Evolutionary conservation across 1,140 invertebrate species (phyloP).

Genomic region (Drosophila parabipectinata): DNA sequence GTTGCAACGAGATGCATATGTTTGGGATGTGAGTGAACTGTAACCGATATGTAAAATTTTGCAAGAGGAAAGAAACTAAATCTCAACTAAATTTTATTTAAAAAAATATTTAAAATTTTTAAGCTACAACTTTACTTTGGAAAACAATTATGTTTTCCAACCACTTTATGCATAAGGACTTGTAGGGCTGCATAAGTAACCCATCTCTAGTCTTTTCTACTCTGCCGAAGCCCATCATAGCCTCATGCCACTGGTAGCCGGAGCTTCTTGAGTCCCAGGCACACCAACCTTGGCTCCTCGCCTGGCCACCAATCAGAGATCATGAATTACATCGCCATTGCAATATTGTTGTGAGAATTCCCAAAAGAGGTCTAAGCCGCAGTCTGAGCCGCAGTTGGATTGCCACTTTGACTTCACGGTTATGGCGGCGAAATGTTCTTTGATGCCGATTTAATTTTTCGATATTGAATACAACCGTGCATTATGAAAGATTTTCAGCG

Average conservation of each 20-base stretch:
- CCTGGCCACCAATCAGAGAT: constrained; percentile 76
- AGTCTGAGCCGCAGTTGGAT: neutral
- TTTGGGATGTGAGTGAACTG: neutral
- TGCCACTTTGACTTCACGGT: constrained; percentile 15
- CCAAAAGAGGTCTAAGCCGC: constrained; percentile 41
- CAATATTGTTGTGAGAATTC: constrained; percentile 77
- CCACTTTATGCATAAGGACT: neutral
- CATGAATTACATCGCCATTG: constrained; percentile 79
- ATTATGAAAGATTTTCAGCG: constrained; percentile 50
- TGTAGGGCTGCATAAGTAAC: too few relatives aligned
- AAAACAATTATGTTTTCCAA: neutral
- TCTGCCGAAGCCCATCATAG: constrained; percentile 8
- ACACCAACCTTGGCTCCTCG: constrained; percentile 39
- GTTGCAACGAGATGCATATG: neutral
- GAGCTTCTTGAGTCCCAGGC: constrained; percentile 19
- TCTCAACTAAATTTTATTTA: neutral
- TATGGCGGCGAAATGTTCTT: constrained; percentile 72
- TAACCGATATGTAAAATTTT: neutral
- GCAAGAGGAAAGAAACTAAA: neutral
- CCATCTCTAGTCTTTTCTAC: constrained; percentile 2
- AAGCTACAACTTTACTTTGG: neutral
- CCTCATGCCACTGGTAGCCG: constrained; percentile 13
- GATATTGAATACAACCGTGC: constrained; percentile 82
- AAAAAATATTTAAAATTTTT: neutral
- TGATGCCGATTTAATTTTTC: constrained; percentile 83